Evolutionary conservation across 2,797 vertebrate genomes (phyloP).

Genomic region (Eulemur coronatus): DNA sequence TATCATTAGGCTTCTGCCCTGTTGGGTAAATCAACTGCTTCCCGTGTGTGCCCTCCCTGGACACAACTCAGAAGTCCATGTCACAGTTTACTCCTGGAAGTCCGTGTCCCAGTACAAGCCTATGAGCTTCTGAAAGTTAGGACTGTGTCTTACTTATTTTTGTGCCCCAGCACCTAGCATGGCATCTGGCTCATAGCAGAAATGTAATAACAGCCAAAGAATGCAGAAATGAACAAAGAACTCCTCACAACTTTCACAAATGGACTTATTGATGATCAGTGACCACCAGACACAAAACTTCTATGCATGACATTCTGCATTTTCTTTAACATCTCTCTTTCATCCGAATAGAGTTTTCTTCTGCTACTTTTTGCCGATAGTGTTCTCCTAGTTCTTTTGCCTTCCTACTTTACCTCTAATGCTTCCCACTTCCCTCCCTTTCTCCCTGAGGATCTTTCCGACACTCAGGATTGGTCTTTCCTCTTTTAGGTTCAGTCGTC

Average conservation of each 20-base stretch:
- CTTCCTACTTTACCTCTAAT: background rate
- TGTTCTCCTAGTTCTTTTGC: background rate
- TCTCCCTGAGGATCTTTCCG: background rate
- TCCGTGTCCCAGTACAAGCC: background rate
- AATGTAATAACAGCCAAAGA: background rate
- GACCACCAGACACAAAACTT: background rate
- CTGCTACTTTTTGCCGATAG: accelerated
- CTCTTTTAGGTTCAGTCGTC: background rate
- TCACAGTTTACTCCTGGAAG: background rate
- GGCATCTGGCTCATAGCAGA: background rate
- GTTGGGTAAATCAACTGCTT: background rate
- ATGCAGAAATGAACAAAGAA: background rate
- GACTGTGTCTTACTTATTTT: background rate
- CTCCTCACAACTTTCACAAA: background rate
- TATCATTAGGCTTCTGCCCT: background rate
- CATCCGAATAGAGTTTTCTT: background rate
- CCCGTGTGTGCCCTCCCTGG: background rate
- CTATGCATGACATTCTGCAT: background rate
- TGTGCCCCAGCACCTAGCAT: background rate
- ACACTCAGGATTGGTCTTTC: background rate
- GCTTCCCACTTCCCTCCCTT: background rate
- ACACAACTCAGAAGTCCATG: background rate
- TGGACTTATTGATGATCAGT: background rate
- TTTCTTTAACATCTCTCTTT: background rate
- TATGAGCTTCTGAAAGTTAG: background rate